Percentiles rank a stretch among this genome's conserved stretches.
phyloP scores from a whole-genome alignment of 1,140 invertebrate genomes.

The Hylaeus anthracinus region DNA sequence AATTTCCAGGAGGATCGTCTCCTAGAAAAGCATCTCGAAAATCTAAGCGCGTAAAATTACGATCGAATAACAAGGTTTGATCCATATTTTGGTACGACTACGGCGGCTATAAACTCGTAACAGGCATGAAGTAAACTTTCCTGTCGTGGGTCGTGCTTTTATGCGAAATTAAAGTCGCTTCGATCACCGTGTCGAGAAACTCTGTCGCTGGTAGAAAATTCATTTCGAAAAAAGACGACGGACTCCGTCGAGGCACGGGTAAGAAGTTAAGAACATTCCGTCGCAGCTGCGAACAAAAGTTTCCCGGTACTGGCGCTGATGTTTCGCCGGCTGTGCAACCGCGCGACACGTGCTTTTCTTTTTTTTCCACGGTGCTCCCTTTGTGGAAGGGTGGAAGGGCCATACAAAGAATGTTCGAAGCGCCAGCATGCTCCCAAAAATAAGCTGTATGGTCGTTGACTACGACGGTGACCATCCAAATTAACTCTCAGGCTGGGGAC shows the following conservation, averaged over 20 bases:
- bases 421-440: not conserved
- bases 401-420: not conserved
- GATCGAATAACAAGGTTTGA: too few species aligned
- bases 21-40: too few species aligned
- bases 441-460: not conserved
- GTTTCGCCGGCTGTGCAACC: conserved; percentile 21
- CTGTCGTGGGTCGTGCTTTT: not conserved
- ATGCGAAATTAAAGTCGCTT: conserved; percentile 11
- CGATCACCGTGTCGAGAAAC: not conserved
- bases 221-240: conserved; percentile 19
- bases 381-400: not conserved
- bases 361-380: not conserved
- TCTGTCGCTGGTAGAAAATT: conserved; percentile 21
- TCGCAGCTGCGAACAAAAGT: conserved; percentile 72
- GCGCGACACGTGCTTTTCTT: conserved; percentile 46
- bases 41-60: too few species aligned
- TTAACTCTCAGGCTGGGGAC: not conserved
- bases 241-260: not conserved
- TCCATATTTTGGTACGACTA: too few species aligned
- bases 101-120: too few species aligned
- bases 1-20: too few species aligned
- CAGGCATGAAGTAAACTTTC: not conserved
- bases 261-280: conserved; percentile 59
- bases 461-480: too few species aligned
- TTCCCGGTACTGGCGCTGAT: conserved; percentile 36